Percentiles rank a stretch among this genome's conserved stretches.
Conservation (phyloP, 2,888 invertebrate genomes). For the Trichogramma dendrolimi region DNA sequence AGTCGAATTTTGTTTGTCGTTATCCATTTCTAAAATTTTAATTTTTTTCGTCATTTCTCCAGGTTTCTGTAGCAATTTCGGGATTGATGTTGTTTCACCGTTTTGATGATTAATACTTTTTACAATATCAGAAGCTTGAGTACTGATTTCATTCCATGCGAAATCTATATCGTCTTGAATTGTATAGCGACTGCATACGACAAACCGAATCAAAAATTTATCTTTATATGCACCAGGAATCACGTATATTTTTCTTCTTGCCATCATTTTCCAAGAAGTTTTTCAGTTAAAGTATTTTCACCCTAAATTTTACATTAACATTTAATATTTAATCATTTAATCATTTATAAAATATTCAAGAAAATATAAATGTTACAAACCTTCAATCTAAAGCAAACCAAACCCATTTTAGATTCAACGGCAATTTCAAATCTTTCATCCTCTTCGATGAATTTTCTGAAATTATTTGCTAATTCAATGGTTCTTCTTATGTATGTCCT, state of each 20-base stretch:
- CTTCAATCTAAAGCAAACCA: conserved; percentile 86
- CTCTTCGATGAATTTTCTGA: conserved; percentile 65
- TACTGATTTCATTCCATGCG: conserved; percentile 69
- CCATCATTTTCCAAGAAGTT: conserved; percentile 69
- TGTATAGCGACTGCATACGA: conserved; percentile 72
- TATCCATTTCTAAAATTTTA: conserved; percentile 30
- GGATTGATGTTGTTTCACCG: neutral
- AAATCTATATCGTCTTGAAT: conserved; percentile 70
- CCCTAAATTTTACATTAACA: conserved; percentile 51
- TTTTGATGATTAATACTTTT: neutral
- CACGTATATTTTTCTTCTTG: conserved; percentile 74
- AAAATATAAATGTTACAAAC: conserved; percentile 42
- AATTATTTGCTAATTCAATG: conserved; percentile 70
- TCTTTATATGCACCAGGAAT: conserved; percentile 71
- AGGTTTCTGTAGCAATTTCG: conserved; percentile 7
- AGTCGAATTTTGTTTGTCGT: conserved; percentile 7
- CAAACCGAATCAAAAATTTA: conserved; percentile 73
- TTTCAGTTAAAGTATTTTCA: conserved; percentile 66
- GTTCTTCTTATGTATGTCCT: conserved; percentile 74
- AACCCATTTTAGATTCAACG: conserved; percentile 68
- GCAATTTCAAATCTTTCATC: conserved; percentile 79
- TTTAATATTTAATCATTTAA: neutral
- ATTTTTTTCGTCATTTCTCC: conserved; percentile 29
- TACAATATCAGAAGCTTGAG: conserved; percentile 55
- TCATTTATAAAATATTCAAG: neutral